Evolutionary conservation across 2,797 vertebrate species (phyloP).

Genomic region (Pterois miles): DNA sequence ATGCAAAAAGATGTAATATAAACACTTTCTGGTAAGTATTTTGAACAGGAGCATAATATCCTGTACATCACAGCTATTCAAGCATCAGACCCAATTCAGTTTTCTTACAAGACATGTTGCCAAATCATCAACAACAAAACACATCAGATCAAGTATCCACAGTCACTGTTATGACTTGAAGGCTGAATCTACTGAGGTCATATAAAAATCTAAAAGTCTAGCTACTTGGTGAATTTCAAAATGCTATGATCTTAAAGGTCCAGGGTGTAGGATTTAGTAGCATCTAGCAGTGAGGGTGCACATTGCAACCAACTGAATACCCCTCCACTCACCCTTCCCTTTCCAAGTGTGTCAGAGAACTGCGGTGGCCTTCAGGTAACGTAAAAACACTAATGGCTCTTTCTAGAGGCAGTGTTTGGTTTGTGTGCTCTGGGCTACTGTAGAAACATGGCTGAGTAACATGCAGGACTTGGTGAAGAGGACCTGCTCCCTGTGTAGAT

Average conservation of each 20-base stretch:
- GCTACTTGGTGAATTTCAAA: not conserved
- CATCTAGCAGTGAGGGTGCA: too few relatives aligned
- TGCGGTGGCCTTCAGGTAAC: too few relatives aligned
- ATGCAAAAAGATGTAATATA: not conserved
- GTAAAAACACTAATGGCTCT: too few relatives aligned
- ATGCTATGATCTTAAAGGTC: not conserved
- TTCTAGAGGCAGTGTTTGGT: too few relatives aligned
- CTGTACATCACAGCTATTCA: not conserved
- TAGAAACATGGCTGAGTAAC: too few relatives aligned
- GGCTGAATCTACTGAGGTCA: not conserved
- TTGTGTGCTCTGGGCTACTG: too few relatives aligned
- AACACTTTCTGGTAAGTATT: not conserved
- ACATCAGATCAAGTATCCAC: not conserved
- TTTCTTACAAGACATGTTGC: not conserved
- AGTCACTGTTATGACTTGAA: not conserved
- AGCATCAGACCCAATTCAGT: not conserved
- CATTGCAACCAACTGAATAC: too few relatives aligned
- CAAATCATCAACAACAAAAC: not conserved
- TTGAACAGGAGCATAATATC: not conserved
- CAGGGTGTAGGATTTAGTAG: too few relatives aligned
- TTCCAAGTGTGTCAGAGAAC: too few relatives aligned
- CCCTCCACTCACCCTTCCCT: too few relatives aligned
- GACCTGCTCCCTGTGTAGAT: too few relatives aligned
- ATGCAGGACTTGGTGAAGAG: too few relatives aligned
- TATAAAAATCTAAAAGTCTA: not conserved